Percentiles rank a stretch among this genome's conserved stretches.
phyloP scores from a whole-genome alignment of 2,113 vertebrate genomes.

The Calonectris borealis region DNA sequence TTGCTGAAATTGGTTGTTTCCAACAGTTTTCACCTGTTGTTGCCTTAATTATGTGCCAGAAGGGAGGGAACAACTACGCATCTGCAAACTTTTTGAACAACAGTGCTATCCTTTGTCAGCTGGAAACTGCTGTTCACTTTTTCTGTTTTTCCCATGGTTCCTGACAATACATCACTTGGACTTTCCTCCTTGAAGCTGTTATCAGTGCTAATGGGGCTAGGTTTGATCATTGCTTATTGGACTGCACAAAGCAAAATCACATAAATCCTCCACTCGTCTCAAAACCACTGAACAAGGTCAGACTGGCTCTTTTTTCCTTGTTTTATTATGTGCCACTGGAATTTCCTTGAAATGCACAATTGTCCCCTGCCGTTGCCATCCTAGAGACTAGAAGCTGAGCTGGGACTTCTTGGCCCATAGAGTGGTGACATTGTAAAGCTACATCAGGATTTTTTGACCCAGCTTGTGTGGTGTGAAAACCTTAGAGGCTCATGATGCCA shows the following conservation, averaged over 20 bases:
- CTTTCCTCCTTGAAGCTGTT: background rate
- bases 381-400: background rate
- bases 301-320: background rate
- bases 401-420: background rate
- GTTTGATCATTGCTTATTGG: background rate
- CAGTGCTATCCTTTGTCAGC: background rate
- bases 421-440: background rate
- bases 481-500: background rate
- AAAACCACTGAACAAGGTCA: background rate
- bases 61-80: background rate
- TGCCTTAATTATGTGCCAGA: background rate
- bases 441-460: background rate
- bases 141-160: background rate
- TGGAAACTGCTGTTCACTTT: background rate
- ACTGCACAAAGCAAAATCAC: background rate
- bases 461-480: background rate
- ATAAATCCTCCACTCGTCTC: background rate
- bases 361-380: background rate
- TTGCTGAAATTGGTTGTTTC: background rate
- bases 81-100: background rate
- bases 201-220: background rate
- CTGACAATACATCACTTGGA: background rate
- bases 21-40: background rate
- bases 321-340: background rate
- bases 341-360: background rate